A percentile compares a stretch with the other conserved stretches of the same genome.
phyloP scores from a whole-genome alignment of 92 coral and sea anemone species.

The Porites divaricata region DNA sequence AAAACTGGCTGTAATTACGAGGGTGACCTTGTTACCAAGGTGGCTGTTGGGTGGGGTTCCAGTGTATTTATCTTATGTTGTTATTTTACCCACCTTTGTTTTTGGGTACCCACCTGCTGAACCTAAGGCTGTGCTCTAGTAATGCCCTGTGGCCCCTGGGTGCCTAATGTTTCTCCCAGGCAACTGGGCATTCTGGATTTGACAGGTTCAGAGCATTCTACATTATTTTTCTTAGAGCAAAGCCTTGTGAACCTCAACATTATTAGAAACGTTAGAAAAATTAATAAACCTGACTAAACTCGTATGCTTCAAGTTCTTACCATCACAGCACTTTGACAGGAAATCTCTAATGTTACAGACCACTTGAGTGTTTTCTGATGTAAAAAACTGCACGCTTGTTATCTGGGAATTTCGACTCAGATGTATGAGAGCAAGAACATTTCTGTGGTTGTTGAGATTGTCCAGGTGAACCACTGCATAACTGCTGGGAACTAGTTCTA shows the following conservation, averaged over 20 bases:
- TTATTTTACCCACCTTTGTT: too few relatives aligned
- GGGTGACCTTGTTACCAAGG: too few relatives aligned
- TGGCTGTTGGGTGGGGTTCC: too few relatives aligned
- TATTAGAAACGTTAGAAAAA: too few relatives aligned
- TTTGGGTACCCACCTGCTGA: too few relatives aligned
- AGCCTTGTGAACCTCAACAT: neutral
- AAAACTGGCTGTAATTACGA: too few relatives aligned
- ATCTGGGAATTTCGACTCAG: neutral
- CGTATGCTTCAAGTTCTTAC: constrained; percentile 2
- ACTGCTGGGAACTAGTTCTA: constrained; percentile 43
- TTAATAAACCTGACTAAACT: too few relatives aligned
- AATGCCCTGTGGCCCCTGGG: too few relatives aligned
- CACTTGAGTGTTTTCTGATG: constrained; percentile 2
- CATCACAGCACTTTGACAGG: constrained; percentile 24
- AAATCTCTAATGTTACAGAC: neutral
- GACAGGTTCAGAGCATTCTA: too few relatives aligned
- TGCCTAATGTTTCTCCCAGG: too few relatives aligned
- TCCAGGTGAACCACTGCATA: constrained; percentile 41
- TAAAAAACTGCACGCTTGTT: constrained; percentile 18
- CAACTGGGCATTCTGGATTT: neutral
- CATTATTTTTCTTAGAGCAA: neutral
- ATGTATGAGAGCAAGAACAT: constrained; percentile 34
- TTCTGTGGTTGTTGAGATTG: constrained; percentile 10
- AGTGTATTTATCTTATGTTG: too few relatives aligned
- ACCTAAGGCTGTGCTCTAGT: too few relatives aligned